Conservation (phyloP, 1,140 invertebrate genomes). For the Pseudobourletiella spinata region DNA sequence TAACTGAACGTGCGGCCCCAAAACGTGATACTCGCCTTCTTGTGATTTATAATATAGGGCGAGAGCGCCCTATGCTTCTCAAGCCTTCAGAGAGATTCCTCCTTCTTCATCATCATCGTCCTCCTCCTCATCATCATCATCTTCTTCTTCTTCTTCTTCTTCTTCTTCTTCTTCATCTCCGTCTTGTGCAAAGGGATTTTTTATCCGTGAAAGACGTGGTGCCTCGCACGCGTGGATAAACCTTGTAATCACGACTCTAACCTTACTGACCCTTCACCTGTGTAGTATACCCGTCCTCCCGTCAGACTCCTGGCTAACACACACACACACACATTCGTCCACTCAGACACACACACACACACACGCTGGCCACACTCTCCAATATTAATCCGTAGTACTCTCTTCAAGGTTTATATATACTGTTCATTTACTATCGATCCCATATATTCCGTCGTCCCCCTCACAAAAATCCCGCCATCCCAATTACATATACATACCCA, state of each 20-base stretch:
- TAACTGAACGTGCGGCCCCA: constrained; percentile 28
- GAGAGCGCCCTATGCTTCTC: constrained; percentile 14
- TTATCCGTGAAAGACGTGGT: constrained; percentile 25
- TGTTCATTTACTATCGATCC: no score
- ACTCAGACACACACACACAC: no score
- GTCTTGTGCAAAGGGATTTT: constrained; percentile 12
- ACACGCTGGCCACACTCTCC: no score
- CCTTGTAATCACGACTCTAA: constrained; percentile 29
- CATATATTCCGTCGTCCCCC: no score
- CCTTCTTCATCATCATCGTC: no score
- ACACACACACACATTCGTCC: no score
- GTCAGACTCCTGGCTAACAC: not conserved
- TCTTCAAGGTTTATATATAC: no score
- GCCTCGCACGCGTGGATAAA: constrained; percentile 24
- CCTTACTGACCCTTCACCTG: constrained; percentile 25
- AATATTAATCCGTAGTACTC: no score
- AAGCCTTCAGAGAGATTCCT: constrained; percentile 26
- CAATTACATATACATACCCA: no score
- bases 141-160: not conserved
- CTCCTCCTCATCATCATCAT: no score
- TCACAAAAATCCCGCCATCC: no score
- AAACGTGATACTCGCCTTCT: constrained; percentile 31
- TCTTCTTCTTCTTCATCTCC: constrained; percentile 1
- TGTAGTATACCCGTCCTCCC: not conserved
- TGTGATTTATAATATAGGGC: constrained; percentile 30